Base-by-base conservation (phyloP, 2,888 invertebrate species). In the Panopea generosa region DNA sequence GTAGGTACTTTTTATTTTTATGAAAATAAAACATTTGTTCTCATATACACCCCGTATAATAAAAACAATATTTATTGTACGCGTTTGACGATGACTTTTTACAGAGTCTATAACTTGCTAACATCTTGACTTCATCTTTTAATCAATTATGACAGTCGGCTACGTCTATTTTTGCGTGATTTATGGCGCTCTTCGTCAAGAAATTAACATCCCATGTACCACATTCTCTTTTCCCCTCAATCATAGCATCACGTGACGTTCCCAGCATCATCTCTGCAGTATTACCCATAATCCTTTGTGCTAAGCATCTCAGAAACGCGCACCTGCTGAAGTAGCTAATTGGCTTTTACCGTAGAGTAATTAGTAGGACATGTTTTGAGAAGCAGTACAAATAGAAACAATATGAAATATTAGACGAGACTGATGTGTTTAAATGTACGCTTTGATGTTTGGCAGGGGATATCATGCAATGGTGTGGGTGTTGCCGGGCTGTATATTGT, bases 241-340 rank as follows among this genome's bases (percentile, higher is more conserved):
- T 38, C 49, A 59, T 55, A 57, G 67, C 63, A 57, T 77, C 71
- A 77, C 68, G 63, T 77, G 68, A 77, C 67, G 71, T 59, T 52
- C 77, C 9, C 71, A 71, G 71, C 71, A 57, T 49, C 53, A 11
- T 62, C 77, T 47, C 71, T 33, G 22, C 62, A 40, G 59, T 24
- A 68, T 43, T 55, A 72, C 77, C 59, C 77, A 77, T 77, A 77
- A 77, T 67, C 77, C 77, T 77, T 77, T 77, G 77, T 77, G 52
- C 49, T 29, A 67, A 71, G 38, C 40, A 77, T 77, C 71, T 63
- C 49, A 77, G 68, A 71, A 53, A 61, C 77, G 77, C 77, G 77
- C 77, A 72, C 71, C 71, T 72, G 77, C 77, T 71, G 77, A 63
- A 71, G 49, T 11, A 33, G 29, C 43, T 72, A 71, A 77, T 72